Evolutionary conservation across 2,797 vertebrate genomes (phyloP).

Genomic region (Sebastes iracundus): DNA sequence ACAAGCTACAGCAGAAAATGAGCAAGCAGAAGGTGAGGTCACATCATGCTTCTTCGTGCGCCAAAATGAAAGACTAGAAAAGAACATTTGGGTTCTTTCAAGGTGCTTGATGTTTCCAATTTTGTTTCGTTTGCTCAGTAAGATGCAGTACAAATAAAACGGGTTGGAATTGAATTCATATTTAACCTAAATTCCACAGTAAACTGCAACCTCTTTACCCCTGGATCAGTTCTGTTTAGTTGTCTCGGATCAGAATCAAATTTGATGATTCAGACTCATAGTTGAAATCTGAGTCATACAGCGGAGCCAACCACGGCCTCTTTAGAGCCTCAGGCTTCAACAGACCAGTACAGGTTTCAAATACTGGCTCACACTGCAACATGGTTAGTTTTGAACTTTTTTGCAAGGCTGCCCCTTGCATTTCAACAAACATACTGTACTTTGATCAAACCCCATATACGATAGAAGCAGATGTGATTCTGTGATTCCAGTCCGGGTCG

Average conservation of each 20-base stretch:
- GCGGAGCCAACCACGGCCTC: neutral
- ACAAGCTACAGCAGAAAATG: neutral
- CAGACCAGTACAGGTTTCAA: neutral
- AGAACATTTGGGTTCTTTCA: neutral
- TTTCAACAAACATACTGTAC: neutral
- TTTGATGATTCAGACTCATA: constrained; percentile 45
- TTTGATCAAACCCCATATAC: neutral
- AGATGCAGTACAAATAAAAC: neutral
- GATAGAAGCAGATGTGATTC: neutral
- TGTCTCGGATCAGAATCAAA: neutral
- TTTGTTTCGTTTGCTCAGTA: neutral
- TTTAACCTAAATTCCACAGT: neutral
- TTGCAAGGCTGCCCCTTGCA: neutral
- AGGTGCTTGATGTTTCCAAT: neutral
- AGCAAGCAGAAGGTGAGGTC: neutral
- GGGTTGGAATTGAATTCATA: neutral
- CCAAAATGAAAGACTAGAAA: neutral
- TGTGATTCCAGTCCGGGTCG: neutral
- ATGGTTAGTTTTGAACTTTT: neutral
- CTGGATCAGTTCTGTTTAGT: neutral
- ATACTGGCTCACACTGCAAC: neutral
- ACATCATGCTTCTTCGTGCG: neutral
- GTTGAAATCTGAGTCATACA: constrained; percentile 54
- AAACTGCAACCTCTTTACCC: neutral
- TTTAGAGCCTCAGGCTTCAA: neutral